Base-by-base conservation (phyloP, 2,888 invertebrate genomes). In the Apeira syringaria region DNA sequence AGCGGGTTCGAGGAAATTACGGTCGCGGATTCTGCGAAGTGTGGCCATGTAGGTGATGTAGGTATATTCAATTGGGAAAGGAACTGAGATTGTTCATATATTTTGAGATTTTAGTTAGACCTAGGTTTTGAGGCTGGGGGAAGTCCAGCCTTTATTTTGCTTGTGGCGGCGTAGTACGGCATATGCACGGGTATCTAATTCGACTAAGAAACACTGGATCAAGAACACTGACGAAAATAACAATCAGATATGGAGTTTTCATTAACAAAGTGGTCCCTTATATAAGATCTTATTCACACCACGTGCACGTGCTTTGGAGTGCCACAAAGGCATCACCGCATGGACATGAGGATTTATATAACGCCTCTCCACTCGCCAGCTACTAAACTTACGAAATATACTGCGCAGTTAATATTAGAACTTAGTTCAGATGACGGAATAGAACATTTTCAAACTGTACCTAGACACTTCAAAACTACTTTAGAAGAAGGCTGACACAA, bases 241-340 rank as follows among this genome's bases (percentile, higher is more conserved):
- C 65, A 50, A 56, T 22, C 10, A 25, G 57, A 54, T 48, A 42
- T 51, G 47, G 56, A 59, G 59, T 55, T 50, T 41, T 51, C 59
- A 72, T 73, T 73, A 77, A 72, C 67, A 69, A 72, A 76, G 80
- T 80, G 72, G 61, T 48, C 46, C 55, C 75, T 83, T 82, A 80
- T 67, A 79, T 80, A 82, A 80, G 67, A 47, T 58, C 12, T 9
- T 61, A 45, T 53, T 53, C 52, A 58, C 51, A 61, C 65, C 76
- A 78, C 77, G 74, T 76, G 77, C 20, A n/a, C n/a, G n/a, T n/a
- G n/a, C n/a, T n/a, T n/a, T n/a, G 4, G 3, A 15, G 74, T 76
- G 77, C 7, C 69, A 69, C 32, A 6, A 22, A 5, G 22, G 3
- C 59, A 59, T 53, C 59, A 56, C 37, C 44, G 29, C 33, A 51